Evolutionary conservation across 2,888 invertebrate species (phyloP).

Genomic region (Hydriomena furcata): DNA sequence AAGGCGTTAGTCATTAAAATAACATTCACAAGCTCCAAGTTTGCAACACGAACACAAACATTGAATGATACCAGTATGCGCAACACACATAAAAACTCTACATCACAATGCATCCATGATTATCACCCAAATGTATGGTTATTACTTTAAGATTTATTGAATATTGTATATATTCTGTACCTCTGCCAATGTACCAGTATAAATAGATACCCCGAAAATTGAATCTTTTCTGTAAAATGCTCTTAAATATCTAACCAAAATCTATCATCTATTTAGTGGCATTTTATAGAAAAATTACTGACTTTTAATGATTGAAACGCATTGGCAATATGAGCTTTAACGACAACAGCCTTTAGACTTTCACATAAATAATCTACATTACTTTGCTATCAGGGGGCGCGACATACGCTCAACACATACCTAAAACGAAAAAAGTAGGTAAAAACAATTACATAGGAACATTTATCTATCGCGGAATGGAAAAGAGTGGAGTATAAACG

Average conservation of each 20-base stretch:
- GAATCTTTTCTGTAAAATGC: too few species aligned
- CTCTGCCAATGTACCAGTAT: too few species aligned
- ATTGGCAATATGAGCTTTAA: too few species aligned
- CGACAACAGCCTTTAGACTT: too few species aligned
- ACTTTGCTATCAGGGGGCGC: not conserved
- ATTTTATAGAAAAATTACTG: too few species aligned
- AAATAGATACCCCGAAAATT: too few species aligned
- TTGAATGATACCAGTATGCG: constrained; percentile 5
- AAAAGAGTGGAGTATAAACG: constrained; percentile 7
- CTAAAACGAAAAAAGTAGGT: not conserved
- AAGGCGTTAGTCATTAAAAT: not conserved
- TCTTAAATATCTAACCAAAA: too few species aligned
- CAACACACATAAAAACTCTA: not conserved
- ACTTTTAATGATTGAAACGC: too few species aligned
- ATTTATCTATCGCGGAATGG: not conserved
- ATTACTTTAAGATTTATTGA: not conserved
- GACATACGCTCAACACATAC: not conserved
- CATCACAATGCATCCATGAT: constrained; percentile 5
- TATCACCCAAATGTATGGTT: constrained; percentile 9
- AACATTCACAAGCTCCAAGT: constrained; percentile 9
- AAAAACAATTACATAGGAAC: constrained; percentile 1
- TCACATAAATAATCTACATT: too few species aligned
- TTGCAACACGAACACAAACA: constrained; percentile 12
- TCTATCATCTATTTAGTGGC: too few species aligned
- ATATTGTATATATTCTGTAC: too few species aligned